Conservation (phyloP, 35 echinoderm and acorn worm species). For the Strongylocentrotus purpuratus region DNA sequence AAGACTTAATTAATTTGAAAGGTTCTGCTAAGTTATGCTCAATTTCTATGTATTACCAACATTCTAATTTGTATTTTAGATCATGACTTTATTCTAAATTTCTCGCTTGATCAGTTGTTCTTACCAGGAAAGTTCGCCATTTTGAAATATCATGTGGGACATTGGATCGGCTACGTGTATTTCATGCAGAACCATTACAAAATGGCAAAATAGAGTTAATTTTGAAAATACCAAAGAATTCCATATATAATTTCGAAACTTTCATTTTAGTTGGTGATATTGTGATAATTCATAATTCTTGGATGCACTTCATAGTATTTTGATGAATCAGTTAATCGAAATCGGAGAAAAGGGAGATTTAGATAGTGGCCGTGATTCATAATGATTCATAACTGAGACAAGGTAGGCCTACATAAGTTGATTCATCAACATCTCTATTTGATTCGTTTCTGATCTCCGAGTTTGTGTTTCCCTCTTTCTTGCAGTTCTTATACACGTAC, state of each 20-base stretch:
- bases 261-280: not conserved
- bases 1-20: not conserved
- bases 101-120: not conserved
- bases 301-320: too few relatives aligned
- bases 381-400: too few relatives aligned
- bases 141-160: constrained; percentile 15
- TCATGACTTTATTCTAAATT: not conserved
- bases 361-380: not conserved
- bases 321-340: too few relatives aligned
- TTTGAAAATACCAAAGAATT: not conserved
- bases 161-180: constrained; percentile 32
- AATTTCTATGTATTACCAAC: not conserved
- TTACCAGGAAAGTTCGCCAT: not conserved
- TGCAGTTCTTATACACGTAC: too few relatives aligned
- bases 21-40: not conserved
- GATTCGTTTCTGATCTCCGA: too few relatives aligned
- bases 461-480: too few relatives aligned
- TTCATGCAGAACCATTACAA: not conserved
- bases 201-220: not conserved
- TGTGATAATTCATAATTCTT: too few relatives aligned
- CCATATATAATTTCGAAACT: not conserved
- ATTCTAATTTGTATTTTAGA: not conserved
- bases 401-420: too few relatives aligned
- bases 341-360: not conserved
- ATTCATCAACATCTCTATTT: too few relatives aligned